Conservation (phyloP, 2,888 invertebrate genomes). For the Stegana nigrithorax region DNA sequence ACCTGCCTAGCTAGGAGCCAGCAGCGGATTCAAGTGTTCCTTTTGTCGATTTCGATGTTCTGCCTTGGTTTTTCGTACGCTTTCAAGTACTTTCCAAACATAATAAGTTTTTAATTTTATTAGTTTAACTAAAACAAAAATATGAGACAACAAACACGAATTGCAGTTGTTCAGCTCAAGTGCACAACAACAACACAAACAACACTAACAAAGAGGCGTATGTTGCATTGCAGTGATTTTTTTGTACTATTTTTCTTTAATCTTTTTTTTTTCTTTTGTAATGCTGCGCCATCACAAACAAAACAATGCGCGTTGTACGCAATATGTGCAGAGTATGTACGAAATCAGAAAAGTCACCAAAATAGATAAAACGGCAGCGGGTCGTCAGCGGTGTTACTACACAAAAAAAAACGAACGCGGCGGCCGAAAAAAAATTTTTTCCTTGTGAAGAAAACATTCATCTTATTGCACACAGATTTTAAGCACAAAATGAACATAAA, state of each 20-base stretch:
- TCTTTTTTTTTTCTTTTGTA: slow-evolving; percentile 20
- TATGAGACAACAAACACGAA: slow-evolving; percentile 17
- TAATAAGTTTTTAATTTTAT: slow-evolving; percentile 54
- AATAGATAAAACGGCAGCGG: slow-evolving; percentile 13
- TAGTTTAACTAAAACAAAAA: slow-evolving; percentile 31
- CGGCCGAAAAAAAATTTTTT: slow-evolving; percentile 33
- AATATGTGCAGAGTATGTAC: slow-evolving; percentile 35
- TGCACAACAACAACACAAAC: slow-evolving; percentile 34
- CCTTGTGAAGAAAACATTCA: slow-evolving; percentile 21
- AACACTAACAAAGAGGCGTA: slow-evolving; percentile 25
- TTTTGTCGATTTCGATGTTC: slow-evolving; percentile 26
- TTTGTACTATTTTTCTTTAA: not conserved
- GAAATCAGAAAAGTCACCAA: slow-evolving; percentile 29
- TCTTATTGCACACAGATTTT: slow-evolving; percentile 19
- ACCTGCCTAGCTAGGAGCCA: slow-evolving; percentile 7
- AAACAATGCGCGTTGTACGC: too few species aligned
- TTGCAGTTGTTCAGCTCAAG: slow-evolving; percentile 47
- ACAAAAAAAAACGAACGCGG: slow-evolving; percentile 39
- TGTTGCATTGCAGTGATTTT: slow-evolving; percentile 38
- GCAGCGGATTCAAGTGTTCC: slow-evolving; percentile 35
- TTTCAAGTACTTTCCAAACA: slow-evolving; percentile 52
- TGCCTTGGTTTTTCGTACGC: not conserved
- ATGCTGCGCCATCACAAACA: slow-evolving; percentile 27
- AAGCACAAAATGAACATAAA: slow-evolving; percentile 36
- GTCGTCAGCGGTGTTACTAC: slow-evolving; percentile 39